Evolutionary conservation across 1,140 invertebrate species (phyloP), one percentile per base, ranked within the genome.

Genomic region (Teleopsis dalmanni): DNA sequence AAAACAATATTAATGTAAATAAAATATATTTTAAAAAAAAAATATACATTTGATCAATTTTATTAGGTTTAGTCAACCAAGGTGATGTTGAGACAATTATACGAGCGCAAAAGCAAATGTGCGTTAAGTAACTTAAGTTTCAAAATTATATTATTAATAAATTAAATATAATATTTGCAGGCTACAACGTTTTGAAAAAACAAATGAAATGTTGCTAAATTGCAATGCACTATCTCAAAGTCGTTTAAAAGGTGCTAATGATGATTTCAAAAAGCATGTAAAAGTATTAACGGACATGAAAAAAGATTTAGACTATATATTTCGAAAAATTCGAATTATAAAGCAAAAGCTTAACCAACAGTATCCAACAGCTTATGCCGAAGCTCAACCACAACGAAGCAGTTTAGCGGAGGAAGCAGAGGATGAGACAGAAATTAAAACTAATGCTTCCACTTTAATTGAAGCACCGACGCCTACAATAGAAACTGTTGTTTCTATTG

Each of bases 161-260:
- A 21, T 35, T 34, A 47, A 26, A 22, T 48, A 43, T 22, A 21
- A 22, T 29, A 25, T 23, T 73, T 78, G 33, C 65, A 97, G 93
- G 91, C 71, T 97, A 19, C 88, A 92, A 57, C 77, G 92, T 50
- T 97, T 95, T 75, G 94, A 97, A 62, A 97, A 97, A 64, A 95
- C 93, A 3, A 97, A 95, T 65, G 93, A 96, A 78, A 97, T 96
- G 93, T 71, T 97, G 19, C 85, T 91, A 19, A 96, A 96, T 60
- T 95, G 92, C 60, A 96, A 96, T 72, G 83, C 87, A 4, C 70
- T 97, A 4, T 91, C 91, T 4, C 78, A 85, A 8, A 78, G 81
- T 50, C 79, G 92, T 25, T 77, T 90, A 41, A 87, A 92, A 61
- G 81, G 80, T 42, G 87, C 91, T 19, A 80, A 79, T 8, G 78